Evolutionary conservation across 2,797 vertebrate genomes (phyloP).

Genomic region (Staurois parvus): DNA sequence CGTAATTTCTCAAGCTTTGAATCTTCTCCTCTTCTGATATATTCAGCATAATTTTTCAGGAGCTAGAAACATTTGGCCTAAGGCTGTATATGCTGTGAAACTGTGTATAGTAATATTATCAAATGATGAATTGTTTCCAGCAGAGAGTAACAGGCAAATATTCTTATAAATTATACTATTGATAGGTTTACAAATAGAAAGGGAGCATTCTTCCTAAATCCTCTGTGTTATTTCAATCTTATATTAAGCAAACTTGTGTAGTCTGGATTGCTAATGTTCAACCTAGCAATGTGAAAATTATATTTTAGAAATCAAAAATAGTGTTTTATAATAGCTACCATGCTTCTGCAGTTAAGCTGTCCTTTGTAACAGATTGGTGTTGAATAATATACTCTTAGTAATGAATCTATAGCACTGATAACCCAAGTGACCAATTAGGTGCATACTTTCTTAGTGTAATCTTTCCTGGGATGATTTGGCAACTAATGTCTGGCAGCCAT

Average conservation of each 20-base stretch:
- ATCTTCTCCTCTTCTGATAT: not conserved
- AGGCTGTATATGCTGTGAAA: not conserved
- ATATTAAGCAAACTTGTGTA: conserved; percentile 13
- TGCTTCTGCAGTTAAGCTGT: too few species aligned
- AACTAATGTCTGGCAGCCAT: too few species aligned
- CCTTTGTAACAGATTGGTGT: too few species aligned
- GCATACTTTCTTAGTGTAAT: too few species aligned
- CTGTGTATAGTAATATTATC: not conserved
- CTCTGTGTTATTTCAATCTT: conserved; percentile 2
- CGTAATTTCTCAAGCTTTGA: not conserved
- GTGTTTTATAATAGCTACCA: too few species aligned
- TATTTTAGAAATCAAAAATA: not conserved
- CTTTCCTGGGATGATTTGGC: too few species aligned
- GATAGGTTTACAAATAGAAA: conserved; percentile 31
- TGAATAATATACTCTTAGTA: too few species aligned
- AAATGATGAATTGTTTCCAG: not conserved
- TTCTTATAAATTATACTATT: conserved; percentile 34
- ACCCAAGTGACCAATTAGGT: too few species aligned
- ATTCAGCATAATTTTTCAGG: not conserved
- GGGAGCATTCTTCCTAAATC: conserved; percentile 6
- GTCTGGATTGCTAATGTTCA: conserved; percentile 2
- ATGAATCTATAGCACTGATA: too few species aligned
- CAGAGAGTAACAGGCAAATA: conserved; percentile 10
- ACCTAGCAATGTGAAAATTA: conserved; percentile 4
- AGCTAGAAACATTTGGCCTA: not conserved